Conservation (phyloP, 1,140 invertebrate species). For the Pristionchus pacificus region DNA sequence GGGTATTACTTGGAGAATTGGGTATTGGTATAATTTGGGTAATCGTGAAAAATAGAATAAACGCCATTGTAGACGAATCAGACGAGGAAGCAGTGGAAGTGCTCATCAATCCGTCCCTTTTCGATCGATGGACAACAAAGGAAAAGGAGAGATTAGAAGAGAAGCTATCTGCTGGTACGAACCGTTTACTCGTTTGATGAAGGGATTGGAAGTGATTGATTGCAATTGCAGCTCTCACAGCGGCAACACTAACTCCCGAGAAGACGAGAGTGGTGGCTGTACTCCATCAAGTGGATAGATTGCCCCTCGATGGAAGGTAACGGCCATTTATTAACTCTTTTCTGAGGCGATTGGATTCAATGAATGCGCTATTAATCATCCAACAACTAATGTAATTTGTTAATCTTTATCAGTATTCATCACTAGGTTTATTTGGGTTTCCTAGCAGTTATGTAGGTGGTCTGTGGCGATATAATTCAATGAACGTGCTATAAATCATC, state of each 20-base stretch:
- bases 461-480: too few species aligned
- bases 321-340: too few species aligned
- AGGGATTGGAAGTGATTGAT: too few species aligned
- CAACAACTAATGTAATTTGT: constrained; percentile 14
- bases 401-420: too few species aligned
- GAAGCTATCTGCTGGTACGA: too few species aligned
- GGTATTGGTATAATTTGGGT: too few species aligned
- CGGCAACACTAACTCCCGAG: not conserved
- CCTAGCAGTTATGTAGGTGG: too few species aligned
- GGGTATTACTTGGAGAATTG: too few species aligned
- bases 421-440: too few species aligned
- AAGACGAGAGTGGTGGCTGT: not conserved
- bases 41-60: too few species aligned
- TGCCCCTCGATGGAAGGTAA: not conserved
- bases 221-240: not conserved
- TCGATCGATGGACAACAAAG: not conserved
- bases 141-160: not conserved
- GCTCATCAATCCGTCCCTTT: not conserved
- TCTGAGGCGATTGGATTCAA: not conserved
- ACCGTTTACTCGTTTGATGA: too few species aligned
- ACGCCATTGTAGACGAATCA: not conserved
- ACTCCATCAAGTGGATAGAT: not conserved
- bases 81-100: not conserved
- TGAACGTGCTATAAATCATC: too few species aligned
- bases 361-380: not conserved